Evolutionary conservation across 2,797 vertebrate genomes (phyloP), one percentile per base, ranked within the genome.

Genomic region (Dipus sagitta): DNA sequence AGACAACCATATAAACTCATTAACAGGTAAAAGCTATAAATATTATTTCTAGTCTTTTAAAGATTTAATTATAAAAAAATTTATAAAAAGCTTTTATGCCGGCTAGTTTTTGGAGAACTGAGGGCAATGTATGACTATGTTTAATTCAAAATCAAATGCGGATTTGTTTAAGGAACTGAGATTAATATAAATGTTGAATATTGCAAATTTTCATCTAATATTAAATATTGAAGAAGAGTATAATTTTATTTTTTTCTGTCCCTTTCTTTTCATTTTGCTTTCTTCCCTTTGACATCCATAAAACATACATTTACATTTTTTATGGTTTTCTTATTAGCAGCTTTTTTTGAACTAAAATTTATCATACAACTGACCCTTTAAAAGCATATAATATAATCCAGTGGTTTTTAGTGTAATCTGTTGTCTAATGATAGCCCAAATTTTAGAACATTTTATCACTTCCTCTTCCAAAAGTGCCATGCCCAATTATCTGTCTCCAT

Each of bases 51-150:
- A 70, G 74, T 38, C 47, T 76, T n/a, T 42, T 74, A 65, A 2
- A 6, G 34, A 81, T 30, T 77, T 71, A 26, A 70, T 74, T 81
- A 74, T 70, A 64, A 30, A 75, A 74, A 74, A 86, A 83, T 13
- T 28, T 34, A 32, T 79, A 76, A 70, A 89, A 88, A 60, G 32
- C 20, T 87, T 86, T 93, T n/a, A 67, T 38, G 67, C 74, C 23
- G 80, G 8, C 12, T n/a, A 38, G 28, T 87, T n/a, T 93, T 87
- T 87, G 78, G 34, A 93, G 65, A 89, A 3, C 52, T 91, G 26
- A 64, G 70, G 88, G 42, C 86, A 86, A 67, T 30, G 20, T 21
- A 12, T 2, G 15, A 11, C 30, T 65, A 34, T 17, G 9, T 65
- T 79, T 13, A 26, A 42, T 71, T 83, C 7, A 52, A 81, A 85